Evolutionary conservation across 2,113 vertebrate genomes (phyloP).

Genomic region (Gobio gobio): DNA sequence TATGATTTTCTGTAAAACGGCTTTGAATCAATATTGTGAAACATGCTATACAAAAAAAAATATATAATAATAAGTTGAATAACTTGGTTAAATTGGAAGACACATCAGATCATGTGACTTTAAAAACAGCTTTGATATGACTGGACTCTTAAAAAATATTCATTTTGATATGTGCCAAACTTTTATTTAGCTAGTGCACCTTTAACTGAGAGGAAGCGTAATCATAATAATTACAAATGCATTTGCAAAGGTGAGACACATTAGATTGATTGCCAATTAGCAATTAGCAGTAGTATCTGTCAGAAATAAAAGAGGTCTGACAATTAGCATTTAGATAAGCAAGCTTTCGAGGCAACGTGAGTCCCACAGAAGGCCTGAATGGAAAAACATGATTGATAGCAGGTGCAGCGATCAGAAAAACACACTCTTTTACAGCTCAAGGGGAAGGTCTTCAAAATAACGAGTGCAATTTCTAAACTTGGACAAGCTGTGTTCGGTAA

Average conservation of each 20-base stretch:
- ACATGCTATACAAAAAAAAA: too few species aligned
- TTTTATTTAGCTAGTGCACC: neutral
- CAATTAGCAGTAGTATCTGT: constrained; percentile 15
- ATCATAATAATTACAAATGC: constrained; percentile 15
- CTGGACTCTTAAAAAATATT: too few species aligned
- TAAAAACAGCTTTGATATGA: neutral
- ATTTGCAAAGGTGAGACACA: constrained; percentile 21
- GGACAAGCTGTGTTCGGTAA: neutral
- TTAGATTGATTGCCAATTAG: constrained; percentile 31
- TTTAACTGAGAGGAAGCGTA: neutral
- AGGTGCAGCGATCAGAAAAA: neutral
- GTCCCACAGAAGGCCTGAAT: neutral
- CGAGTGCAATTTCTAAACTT: neutral
- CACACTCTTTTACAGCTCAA: neutral
- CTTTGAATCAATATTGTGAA: too few species aligned
- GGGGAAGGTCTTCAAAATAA: neutral
- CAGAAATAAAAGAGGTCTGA: constrained; percentile 21
- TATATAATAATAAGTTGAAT: too few species aligned
- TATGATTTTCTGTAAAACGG: too few species aligned
- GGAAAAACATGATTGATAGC: constrained; percentile 4
- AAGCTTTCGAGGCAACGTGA: neutral
- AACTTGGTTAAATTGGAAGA: neutral
- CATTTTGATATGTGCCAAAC: neutral
- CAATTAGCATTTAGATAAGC: constrained; percentile 37
- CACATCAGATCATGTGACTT: neutral